A percentile compares a stretch with the other conserved stretches of the same genome.
Evolutionary conservation across 2,888 invertebrate species (phyloP).

Genomic region (Thereva unica): DNA sequence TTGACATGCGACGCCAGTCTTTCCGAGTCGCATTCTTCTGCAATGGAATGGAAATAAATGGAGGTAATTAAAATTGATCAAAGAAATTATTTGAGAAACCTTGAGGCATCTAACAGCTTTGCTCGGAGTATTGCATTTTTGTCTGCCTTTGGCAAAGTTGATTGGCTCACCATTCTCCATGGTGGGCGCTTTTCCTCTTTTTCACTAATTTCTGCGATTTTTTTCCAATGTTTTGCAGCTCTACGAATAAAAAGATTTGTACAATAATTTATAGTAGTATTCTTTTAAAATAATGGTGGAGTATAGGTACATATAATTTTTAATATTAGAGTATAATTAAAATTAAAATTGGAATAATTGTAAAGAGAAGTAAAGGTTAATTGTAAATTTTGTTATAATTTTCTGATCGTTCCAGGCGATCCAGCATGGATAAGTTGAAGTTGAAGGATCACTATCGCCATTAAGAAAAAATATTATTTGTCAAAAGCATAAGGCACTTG

Average conservation of each 20-base stretch:
- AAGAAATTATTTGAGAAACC: constrained; percentile 44
- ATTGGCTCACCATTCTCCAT: constrained; percentile 55
- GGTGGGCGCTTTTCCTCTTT: constrained; percentile 55
- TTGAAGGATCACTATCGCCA: too few species aligned
- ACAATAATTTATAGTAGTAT: too few species aligned
- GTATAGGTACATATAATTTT: too few species aligned
- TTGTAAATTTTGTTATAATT: too few species aligned
- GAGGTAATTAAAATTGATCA: background rate
- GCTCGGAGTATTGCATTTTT: constrained; percentile 55
- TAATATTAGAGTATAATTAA: too few species aligned
- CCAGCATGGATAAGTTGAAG: too few species aligned
- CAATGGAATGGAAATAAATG: constrained; percentile 13
- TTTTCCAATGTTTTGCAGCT: constrained; percentile 52
- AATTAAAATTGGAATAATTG: too few species aligned
- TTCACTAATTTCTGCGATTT: constrained; percentile 50
- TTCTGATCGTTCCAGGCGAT: too few species aligned
- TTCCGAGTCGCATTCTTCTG: constrained; percentile 54
- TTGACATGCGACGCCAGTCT: constrained; percentile 50
- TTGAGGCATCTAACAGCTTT: constrained; percentile 56
- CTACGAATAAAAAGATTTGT: constrained; percentile 42
- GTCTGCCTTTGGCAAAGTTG: constrained; percentile 54
- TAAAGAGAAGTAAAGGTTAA: too few species aligned
- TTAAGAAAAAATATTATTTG: too few species aligned
- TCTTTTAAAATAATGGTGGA: too few species aligned
- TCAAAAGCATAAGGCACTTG: too few species aligned